A percentile compares a stretch with the other conserved stretches of the same genome.
These are phyloP conservation scores for Idaea dimidiata DNA, from an alignment of 2,888 invertebrate species.

Conservation along the genomic window DNA sequence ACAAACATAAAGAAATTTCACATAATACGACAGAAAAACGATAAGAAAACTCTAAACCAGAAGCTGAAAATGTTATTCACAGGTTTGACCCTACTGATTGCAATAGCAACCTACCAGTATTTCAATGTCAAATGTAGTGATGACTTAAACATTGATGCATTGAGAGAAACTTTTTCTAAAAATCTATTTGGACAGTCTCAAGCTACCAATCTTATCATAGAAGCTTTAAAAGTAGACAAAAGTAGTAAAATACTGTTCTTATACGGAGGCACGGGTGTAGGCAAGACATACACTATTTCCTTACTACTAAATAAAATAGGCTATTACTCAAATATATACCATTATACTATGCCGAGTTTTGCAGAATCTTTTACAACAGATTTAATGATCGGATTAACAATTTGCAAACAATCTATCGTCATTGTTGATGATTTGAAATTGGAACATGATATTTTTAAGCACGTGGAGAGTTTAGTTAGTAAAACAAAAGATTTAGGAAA, in stretches of 20 bases:
- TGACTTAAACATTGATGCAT: conserved; percentile 36
- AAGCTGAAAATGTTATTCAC: conserved; percentile 28
- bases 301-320: conserved; percentile 50
- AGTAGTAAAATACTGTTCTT: conserved; percentile 57
- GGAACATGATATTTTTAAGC: conserved; percentile 43
- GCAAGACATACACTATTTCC: conserved; percentile 64
- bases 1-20: conserved; percentile 44
- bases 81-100: conserved; percentile 34
- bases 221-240: conserved; percentile 41
- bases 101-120: conserved; percentile 41
- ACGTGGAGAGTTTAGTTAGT: conserved; percentile 45
- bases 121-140: conserved; percentile 50
- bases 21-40: conserved; percentile 35
- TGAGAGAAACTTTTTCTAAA: conserved; percentile 40
- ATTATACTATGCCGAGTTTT: conserved; percentile 68
- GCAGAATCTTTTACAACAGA: conserved; percentile 51
- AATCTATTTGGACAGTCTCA: conserved; percentile 60
- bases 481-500: conserved; percentile 55
- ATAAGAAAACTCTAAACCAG: conserved; percentile 17
- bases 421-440: conserved; percentile 61
- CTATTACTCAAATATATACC: conserved; percentile 61
- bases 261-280: conserved; percentile 72
- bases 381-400: conserved; percentile 54
- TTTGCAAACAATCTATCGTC: conserved; percentile 56
- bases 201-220: conserved; percentile 47